Percentiles rank a stretch among this genome's conserved stretches.
These are phyloP conservation scores for Psephotus haematonotus DNA, from an alignment of 2,113 vertebrate genomes.

Conservation along the genomic window DNA sequence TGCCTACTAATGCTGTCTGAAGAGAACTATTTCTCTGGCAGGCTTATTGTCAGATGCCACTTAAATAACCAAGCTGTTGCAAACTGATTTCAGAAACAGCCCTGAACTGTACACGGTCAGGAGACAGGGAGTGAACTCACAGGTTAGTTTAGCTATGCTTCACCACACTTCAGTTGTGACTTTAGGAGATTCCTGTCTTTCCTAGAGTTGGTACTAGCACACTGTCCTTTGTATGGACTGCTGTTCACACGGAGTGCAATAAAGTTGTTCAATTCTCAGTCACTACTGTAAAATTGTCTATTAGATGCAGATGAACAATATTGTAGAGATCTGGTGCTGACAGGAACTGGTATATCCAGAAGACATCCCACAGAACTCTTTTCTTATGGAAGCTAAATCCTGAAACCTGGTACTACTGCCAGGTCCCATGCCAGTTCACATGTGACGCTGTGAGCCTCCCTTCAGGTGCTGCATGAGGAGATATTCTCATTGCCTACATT, in stretches of 20 bases:
- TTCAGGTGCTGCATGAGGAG: neutral
- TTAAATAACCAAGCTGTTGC: neutral
- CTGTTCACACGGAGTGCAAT: neutral
- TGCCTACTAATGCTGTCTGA: neutral
- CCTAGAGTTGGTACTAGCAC: neutral
- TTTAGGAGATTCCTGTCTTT: neutral
- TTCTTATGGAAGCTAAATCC: neutral
- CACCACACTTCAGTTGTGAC: neutral
- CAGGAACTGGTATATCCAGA: neutral
- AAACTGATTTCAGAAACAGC: neutral
- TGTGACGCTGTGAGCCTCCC: neutral
- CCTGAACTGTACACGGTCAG: neutral
- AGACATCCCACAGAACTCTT: neutral
- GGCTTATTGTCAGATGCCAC: neutral
- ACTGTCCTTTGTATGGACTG: neutral
- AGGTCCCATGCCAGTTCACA: neutral
- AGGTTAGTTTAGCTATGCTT: neutral
- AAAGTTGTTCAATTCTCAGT: neutral
- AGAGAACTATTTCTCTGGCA: neutral
- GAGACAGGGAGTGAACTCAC: neutral
- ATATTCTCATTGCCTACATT: neutral
- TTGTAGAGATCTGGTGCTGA: neutral
- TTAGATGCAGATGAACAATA: neutral
- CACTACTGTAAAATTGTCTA: neutral
- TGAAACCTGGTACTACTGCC: neutral